A percentile compares a stretch with the other conserved stretches of the same genome.
Evolutionary conservation across 2,113 vertebrate genomes (phyloP).

Genomic region (Grantiella picta): DNA sequence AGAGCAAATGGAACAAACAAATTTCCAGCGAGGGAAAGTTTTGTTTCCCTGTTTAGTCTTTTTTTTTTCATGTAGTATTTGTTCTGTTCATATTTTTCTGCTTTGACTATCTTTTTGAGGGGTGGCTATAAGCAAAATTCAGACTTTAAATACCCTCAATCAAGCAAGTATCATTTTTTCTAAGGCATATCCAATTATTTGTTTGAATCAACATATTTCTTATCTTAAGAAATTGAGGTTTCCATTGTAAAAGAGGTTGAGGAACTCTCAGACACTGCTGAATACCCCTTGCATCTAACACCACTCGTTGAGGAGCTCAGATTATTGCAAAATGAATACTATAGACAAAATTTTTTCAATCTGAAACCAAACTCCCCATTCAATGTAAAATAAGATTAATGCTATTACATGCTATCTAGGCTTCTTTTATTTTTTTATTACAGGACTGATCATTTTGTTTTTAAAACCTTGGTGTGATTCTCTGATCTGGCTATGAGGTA

Average conservation of each 20-base stretch:
- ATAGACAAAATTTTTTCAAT: background rate
- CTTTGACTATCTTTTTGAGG: background rate
- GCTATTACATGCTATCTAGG: background rate
- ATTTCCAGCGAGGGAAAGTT: slow-evolving; percentile 34
- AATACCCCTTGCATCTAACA: background rate
- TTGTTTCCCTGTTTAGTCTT: background rate
- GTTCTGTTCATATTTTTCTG: background rate
- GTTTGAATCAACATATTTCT: background rate
- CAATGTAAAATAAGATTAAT: background rate
- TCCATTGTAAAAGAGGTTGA: background rate
- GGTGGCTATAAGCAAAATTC: background rate
- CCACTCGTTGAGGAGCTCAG: background rate
- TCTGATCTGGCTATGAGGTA: background rate
- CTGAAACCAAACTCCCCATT: background rate
- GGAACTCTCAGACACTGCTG: background rate
- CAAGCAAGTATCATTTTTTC: background rate
- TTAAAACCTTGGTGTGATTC: background rate
- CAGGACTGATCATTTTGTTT: background rate
- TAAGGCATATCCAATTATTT: background rate
- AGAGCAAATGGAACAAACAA: slow-evolving; percentile 1
- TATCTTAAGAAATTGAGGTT: background rate
- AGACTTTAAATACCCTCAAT: background rate
- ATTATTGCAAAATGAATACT: background rate
- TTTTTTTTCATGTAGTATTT: background rate
- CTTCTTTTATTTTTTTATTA: background rate